Evolutionary conservation across 2,797 vertebrate genomes (phyloP).

Genomic region (Sebastes hopkinsi): DNA sequence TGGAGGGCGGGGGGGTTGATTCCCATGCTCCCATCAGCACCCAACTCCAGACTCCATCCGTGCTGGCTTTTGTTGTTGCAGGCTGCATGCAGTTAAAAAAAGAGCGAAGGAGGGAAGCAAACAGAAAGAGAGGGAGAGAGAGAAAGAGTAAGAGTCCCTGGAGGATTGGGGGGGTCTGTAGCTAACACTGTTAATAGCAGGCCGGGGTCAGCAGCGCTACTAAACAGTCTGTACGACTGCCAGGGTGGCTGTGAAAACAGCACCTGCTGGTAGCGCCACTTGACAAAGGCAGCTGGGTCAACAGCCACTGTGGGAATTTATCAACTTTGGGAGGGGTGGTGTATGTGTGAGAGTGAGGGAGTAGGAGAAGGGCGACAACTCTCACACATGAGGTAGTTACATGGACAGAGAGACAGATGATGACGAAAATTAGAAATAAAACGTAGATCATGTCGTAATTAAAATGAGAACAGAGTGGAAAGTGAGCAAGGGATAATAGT

Average conservation of each 20-base stretch:
- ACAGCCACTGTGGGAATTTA: conserved; percentile 99
- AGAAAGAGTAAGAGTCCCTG: conserved; percentile 84
- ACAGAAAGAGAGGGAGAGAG: conserved; percentile 70
- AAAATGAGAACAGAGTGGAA: conserved; percentile 36
- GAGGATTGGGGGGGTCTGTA: conserved; percentile 81
- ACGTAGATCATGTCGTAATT: conserved; percentile 83
- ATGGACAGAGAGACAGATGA: conserved; percentile 34
- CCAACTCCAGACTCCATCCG: conserved; percentile 79
- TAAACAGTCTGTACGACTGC: conserved; percentile 99
- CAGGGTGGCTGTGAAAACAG: conserved; percentile 99
- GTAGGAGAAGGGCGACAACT: conserved; percentile 56
- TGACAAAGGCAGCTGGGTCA: conserved; percentile 99
- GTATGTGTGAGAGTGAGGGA: conserved; percentile 65
- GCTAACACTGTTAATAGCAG: conserved; percentile 95
- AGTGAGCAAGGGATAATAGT: conserved; percentile 24
- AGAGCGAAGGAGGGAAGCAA: conserved; percentile 72
- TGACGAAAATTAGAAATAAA: neutral
- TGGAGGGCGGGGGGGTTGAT: conserved; percentile 66
- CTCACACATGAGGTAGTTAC: conserved; percentile 41
- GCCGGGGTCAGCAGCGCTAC: conserved; percentile 95
- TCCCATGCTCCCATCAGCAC: conserved; percentile 86
- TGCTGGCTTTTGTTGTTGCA: conserved; percentile 82
- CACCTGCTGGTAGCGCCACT: conserved; percentile 96
- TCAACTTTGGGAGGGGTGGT: conserved; percentile 91
- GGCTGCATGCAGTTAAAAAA: conserved; percentile 80